Evolutionary conservation across 2,797 vertebrate genomes (phyloP), one percentile per base, ranked within the genome.

Genomic region (Simalia tracyae): DNA sequence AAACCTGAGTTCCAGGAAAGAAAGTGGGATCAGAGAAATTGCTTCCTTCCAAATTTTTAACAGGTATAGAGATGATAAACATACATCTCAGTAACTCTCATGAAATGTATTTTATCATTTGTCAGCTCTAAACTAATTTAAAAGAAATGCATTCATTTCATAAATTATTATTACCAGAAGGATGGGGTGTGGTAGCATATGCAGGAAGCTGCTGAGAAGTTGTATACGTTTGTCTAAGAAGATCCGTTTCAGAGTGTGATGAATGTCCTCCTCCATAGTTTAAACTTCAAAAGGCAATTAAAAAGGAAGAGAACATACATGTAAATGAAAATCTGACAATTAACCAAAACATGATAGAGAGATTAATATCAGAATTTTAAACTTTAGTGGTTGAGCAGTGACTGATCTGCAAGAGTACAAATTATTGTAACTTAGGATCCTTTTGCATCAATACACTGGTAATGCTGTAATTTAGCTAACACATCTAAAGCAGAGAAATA

Each of bases 231-330:
- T 99, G 99, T 96, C 98, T 98, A 95, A 99, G 98, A 96, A 98
- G 98, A 96, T 99, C 99, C 88, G 98, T 96, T 97, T 99, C 99
- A 94, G 99, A 98, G 94, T 98, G 98, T 94, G 98, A 97, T 94
- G 98, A 96, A 95, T 97, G 98, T 96, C 98, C 97, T 95, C 98
- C 98, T 98, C 98, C 99, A 99, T 99, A 99, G 98, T 98, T 99
- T 97, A 98, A 98, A 96, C 98, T 98, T 96, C 94, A 94, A 88
- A 94, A 81, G 36, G 90, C 17, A 93, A 3, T 91, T 2, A 94
- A 50, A 0, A 93, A 24, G 17, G 89, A 91, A 56, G 17, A 11
- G 6, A n/a, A 36, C 11, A 60, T 1, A 87, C 46, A 93, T 84
- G 22, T 57, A 89, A 22, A 94, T 8, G 22, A 89, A 94, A 94